A percentile compares a stretch with the other conserved stretches of the same genome.
phyloP scores from a whole-genome alignment of 2,113 vertebrate genomes.

The Leiothrix lutea region DNA sequence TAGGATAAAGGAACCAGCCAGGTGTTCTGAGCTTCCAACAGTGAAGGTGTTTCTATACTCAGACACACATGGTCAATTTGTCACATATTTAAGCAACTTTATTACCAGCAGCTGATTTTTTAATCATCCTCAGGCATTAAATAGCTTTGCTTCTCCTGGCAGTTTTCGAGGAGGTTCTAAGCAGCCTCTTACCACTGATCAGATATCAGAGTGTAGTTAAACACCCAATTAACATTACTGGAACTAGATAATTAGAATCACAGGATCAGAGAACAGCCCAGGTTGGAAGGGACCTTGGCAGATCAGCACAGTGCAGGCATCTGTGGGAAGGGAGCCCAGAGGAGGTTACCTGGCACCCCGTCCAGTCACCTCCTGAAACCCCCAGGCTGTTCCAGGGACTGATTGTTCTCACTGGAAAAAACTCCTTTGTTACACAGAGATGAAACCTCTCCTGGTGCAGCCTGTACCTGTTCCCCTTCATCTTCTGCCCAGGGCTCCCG shows the following conservation, averaged over 20 bases:
- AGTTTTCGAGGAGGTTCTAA: background rate
- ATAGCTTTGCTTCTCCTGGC: background rate
- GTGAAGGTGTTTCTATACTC: background rate
- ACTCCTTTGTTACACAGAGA: background rate
- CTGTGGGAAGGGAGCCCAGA: background rate
- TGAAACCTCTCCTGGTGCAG: background rate
- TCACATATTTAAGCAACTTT: background rate
- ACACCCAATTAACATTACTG: background rate
- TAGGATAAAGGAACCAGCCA: background rate
- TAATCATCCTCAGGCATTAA: background rate
- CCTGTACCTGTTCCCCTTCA: background rate
- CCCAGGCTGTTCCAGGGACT: background rate
- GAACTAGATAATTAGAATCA: background rate
- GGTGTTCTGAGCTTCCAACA: background rate
- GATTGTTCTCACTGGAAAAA: background rate
- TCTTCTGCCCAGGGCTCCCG: accelerated
- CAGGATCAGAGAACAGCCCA: background rate
- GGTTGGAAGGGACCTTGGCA: background rate
- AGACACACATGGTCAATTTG: background rate
- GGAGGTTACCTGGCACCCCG: background rate
- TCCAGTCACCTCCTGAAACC: background rate
- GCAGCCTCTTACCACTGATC: background rate
- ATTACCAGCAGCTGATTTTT: background rate
- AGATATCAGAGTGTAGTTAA: background rate
- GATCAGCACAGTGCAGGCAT: background rate